A percentile compares a stretch with the other conserved stretches of the same genome.
These are phyloP conservation scores for Polypedilum pembai DNA, from an alignment of 1,140 invertebrate species.

Conservation along the genomic window DNA sequence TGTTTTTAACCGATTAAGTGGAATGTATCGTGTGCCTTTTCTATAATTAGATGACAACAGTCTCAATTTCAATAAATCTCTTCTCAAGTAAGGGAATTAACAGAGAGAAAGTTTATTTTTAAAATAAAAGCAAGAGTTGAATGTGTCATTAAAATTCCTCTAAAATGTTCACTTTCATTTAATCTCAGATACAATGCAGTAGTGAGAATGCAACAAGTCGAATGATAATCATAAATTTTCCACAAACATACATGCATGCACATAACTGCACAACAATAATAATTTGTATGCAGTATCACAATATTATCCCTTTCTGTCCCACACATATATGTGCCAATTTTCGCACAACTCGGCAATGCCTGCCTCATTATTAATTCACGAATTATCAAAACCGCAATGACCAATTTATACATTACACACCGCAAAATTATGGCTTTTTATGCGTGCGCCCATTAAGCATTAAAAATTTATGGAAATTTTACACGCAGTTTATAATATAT, in stretches of 20 bases:
- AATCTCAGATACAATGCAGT: too few species aligned
- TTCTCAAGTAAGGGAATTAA: not conserved
- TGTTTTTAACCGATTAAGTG: conserved; percentile 12
- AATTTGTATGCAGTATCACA: not conserved
- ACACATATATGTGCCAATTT: not conserved
- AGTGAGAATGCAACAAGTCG: not conserved
- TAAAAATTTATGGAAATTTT: too few species aligned
- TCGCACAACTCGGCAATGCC: not conserved
- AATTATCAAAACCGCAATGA: conserved; percentile 12
- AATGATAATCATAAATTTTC: not conserved
- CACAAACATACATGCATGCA: not conserved
- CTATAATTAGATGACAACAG: conserved; percentile 18
- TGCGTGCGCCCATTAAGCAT: not conserved
- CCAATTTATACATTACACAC: conserved; percentile 13
- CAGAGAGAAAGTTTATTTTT: too few species aligned
- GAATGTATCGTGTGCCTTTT: conserved; percentile 9
- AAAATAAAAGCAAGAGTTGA: not conserved
- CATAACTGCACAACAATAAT: not conserved
- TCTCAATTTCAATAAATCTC: not conserved
- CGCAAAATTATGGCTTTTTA: conserved; percentile 6
- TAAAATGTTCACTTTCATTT: too few species aligned
- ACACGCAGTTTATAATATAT: too few species aligned
- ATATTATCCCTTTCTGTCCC: too few species aligned
- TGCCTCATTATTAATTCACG: conserved; percentile 18
- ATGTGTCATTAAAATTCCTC: not conserved